Base-by-base conservation (phyloP, 37 sponge, comb jelly and placozoan species). In the Halichondria panicea region DNA sequence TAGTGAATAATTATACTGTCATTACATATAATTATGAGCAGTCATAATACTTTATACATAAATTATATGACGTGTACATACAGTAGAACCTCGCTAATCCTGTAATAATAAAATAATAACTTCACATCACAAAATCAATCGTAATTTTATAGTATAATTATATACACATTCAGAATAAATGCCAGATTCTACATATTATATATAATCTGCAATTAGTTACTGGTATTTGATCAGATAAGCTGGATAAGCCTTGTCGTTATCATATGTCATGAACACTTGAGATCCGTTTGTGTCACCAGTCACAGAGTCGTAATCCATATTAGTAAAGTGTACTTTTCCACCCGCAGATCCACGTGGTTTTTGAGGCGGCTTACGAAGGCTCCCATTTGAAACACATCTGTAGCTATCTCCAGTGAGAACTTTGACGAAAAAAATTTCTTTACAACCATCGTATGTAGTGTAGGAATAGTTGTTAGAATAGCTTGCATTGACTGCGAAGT, bases 401-500 rank as follows among this genome's bases (percentile, higher is more conserved):
- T 61, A 66, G 55, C 80, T 84, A 32, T 78, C 88, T 30, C 93
- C 93, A 71, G 89, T 84, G 33, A 87, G 77, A 9, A 92, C 89
- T 37, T 88, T 83, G 36, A 70, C 93, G 19, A 82, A 39, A 57
- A 92, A 92, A 77, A 92, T 77, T 39, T 92, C 74, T 32, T 52
- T 83, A 8, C 52, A 34, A 18, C 81, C 81, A 48, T 56, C 67
- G 11, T 1, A 22, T 27, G 62, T 36, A 1, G 27, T 8, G 48
- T 93, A 58, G 30, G 83, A 80, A 74, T 93, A 93, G 32, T 22
- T 24, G 43, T 85, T 24, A 48, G 94, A 93, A 28, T 93, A 93
- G 58, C 87, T 89, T 45, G 94, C 94, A 50, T 93, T 86, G n/a
- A 83, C 87, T 2, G 94, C 94, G 79, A 93, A 93, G 74, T 93